Base-by-base conservation (phyloP, 2,113 vertebrate species). In the Petroica traversi region DNA sequence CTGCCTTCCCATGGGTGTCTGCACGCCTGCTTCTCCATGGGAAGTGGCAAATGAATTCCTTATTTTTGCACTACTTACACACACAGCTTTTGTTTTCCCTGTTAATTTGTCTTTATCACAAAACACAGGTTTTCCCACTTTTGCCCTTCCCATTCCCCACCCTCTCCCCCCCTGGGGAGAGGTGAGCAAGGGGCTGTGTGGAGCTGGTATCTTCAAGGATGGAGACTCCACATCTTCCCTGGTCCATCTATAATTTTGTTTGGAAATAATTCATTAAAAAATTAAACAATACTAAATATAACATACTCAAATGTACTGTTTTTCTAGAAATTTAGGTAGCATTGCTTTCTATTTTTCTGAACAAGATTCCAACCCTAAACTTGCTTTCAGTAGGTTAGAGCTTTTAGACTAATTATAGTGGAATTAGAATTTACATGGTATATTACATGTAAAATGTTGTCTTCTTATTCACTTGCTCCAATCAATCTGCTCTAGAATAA, bases 81-180 rank as follows among this genome's bases (percentile, higher is more conserved):
- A 2, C 1, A 0, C 3, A 11, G 46, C 57, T 83, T 85, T 71
- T 79, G 4, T 31, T 82, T 64, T 59, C 17, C 7, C 11, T 77
- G 1, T 29, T 64, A 17, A 36, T 46, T 40, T 43, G 36, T 40
- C 24, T 61, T 75, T 18, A 22, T 58, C 28, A 59, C 46, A 76
- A 63, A n/a, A 16, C 15, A 22, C 0, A 4, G 9, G 6, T 43
- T 49, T 69, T 52, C 55, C 66, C 8, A 12, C 46, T 40, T 88
- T 45, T 59, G 19, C 28, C 43, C 31, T 78, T 86, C 28, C 48
- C 9, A 1, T 58, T 86, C 66, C 51, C 9, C 11, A 12, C 5
- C 1, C 29, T 23, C 6, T 33, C 43, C 36, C 1, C 1, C 2
- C 18, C 23, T 11, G 3, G 19, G 12, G 18, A 67, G 6, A 29